phyloP scores from a whole-genome alignment of 2,113 vertebrate genomes.

The Narcine bancroftii region DNA sequence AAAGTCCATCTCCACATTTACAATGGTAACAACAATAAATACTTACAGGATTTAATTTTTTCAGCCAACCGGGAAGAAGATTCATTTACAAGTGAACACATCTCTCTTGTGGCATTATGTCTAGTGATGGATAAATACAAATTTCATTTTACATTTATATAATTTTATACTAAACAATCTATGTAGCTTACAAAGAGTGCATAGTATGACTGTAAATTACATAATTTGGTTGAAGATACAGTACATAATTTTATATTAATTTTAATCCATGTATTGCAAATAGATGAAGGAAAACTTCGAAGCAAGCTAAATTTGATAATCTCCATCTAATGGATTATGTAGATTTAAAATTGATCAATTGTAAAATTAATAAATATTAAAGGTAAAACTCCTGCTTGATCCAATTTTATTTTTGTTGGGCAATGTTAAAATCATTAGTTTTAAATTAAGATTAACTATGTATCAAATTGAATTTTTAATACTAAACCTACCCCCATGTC shows the following conservation, averaged over 20 bases:
- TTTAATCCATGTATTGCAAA: background rate
- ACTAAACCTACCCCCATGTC: no score
- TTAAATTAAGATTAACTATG: no score
- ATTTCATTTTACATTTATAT: background rate
- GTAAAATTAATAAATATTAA: no score
- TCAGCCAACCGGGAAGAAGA: slow-evolving; percentile 71
- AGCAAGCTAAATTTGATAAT: background rate
- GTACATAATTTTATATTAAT: background rate
- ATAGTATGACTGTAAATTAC: background rate
- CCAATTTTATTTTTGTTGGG: no score
- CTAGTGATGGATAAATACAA: slow-evolving; percentile 51
- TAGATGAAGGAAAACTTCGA: background rate
- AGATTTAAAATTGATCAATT: no score
- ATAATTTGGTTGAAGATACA: background rate
- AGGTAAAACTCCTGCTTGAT: no score
- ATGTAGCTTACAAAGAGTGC: no score
- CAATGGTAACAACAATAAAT: background rate
- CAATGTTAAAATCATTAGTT: no score
- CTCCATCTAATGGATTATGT: background rate
- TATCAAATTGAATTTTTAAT: no score
- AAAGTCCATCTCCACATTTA: background rate
- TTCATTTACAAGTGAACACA: slow-evolving; percentile 81
- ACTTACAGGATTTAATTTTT: slow-evolving; percentile 80
- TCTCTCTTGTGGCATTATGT: slow-evolving; percentile 68
- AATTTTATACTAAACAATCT: background rate